Evolutionary conservation across 2,797 vertebrate genomes (phyloP).

Genomic region (Podarcis siculus): DNA sequence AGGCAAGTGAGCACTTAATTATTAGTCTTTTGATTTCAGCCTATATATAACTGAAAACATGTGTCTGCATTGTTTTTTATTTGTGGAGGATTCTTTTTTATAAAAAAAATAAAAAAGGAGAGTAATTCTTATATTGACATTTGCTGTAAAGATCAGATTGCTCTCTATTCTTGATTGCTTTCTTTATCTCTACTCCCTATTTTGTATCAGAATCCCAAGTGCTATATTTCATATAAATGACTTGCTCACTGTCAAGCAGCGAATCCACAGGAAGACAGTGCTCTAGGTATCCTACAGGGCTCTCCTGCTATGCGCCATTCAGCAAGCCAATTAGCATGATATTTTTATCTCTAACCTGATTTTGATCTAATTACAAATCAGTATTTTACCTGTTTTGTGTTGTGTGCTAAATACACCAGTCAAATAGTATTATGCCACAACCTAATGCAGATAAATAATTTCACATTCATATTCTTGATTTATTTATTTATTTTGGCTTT

Average conservation of each 20-base stretch:
- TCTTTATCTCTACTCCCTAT: conserved; percentile 20
- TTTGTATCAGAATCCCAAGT: conserved; percentile 39
- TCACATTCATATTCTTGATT: conserved; percentile 23
- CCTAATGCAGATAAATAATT: conserved; percentile 51
- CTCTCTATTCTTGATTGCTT: conserved; percentile 47
- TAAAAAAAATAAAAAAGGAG: not conserved
- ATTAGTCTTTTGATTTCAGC: no score
- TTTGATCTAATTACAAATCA: conserved; percentile 69
- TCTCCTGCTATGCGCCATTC: conserved; percentile 55
- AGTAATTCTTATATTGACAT: conserved; percentile 18
- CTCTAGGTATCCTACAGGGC: conserved; percentile 60
- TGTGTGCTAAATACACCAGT: conserved; percentile 65
- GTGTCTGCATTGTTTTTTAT: no score
- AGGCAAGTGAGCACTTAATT: no score
- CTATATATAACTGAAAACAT: no score
- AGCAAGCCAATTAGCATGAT: conserved; percentile 68
- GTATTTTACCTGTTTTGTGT: conserved; percentile 69
- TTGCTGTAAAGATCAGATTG: conserved; percentile 9
- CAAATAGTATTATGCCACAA: conserved; percentile 64
- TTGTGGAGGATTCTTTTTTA: no score
- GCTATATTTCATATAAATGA: conserved; percentile 52
- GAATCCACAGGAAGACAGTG: conserved; percentile 54
- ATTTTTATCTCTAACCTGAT: conserved; percentile 75
- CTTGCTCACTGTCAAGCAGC: conserved; percentile 42
- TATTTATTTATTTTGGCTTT: not conserved